Evolutionary conservation across 2,113 vertebrate species (phyloP).

Genomic region (Eubucco bourcierii): DNA sequence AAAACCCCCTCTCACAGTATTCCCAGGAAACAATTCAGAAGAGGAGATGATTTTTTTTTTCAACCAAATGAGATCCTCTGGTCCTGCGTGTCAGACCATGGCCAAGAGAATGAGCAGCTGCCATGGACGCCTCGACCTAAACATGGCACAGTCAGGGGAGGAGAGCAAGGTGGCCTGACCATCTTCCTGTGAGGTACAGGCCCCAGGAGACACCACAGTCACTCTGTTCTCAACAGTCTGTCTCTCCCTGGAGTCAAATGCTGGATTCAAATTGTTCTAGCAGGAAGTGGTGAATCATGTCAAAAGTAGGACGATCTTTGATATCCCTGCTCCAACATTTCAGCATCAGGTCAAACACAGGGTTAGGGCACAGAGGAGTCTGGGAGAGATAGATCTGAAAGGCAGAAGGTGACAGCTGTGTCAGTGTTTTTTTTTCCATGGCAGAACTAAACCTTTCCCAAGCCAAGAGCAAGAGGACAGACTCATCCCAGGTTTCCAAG

Average conservation of each 20-base stretch:
- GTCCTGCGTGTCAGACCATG: slow-evolving; percentile 57
- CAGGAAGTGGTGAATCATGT: slow-evolving; percentile 87
- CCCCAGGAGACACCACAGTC: slow-evolving; percentile 1
- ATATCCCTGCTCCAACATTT: slow-evolving; percentile 95
- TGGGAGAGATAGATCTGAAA: slow-evolving; percentile 90
- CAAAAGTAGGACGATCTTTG: slow-evolving; percentile 90
- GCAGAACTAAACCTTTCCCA: background rate
- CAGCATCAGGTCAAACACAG: slow-evolving; percentile 90
- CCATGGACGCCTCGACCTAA: slow-evolving; percentile 33
- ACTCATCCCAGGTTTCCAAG: background rate
- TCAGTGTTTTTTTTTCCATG: background rate
- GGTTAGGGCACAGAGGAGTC: slow-evolving; percentile 87
- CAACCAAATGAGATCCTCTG: slow-evolving; percentile 58
- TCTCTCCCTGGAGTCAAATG: slow-evolving; percentile 30
- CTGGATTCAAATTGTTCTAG: slow-evolving; percentile 82
- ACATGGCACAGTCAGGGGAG: slow-evolving; percentile 12
- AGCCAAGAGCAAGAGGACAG: background rate
- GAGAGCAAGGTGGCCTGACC: slow-evolving; percentile 24
- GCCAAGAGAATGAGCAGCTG: slow-evolving; percentile 69
- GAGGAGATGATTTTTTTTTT: slow-evolving; percentile 64
- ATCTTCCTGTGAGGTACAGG: background rate
- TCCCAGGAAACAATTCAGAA: slow-evolving; percentile 66
- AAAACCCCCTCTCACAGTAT: slow-evolving; percentile 61
- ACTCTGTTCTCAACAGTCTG: background rate
- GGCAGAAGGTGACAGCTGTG: background rate